Evolutionary conservation across 2,888 invertebrate species (phyloP).

Genomic region (Microctonus aethiopoides): DNA sequence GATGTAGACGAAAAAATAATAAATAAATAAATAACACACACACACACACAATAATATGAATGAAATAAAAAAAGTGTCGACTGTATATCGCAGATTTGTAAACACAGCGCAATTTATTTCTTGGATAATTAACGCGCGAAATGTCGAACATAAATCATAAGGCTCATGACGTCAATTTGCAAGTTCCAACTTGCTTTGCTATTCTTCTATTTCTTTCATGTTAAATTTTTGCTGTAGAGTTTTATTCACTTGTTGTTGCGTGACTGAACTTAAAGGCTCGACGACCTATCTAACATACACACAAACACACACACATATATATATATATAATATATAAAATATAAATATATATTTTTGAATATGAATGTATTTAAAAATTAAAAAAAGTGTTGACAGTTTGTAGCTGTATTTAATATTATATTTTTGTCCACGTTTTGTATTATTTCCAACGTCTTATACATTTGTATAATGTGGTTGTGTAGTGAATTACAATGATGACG

Average conservation of each 20-base stretch:
- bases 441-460: slow-evolving; percentile 37
- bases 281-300: background rate
- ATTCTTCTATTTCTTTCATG: background rate
- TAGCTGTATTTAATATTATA: slow-evolving; percentile 31
- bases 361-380: no score
- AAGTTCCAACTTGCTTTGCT: background rate
- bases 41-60: background rate
- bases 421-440: slow-evolving; percentile 36
- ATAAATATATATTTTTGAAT: no score
- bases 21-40: background rate
- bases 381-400: no score
- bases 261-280: slow-evolving; percentile 5
- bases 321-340: background rate
- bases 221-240: background rate
- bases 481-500: no score
- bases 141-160: background rate
- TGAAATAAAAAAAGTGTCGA: slow-evolving; percentile 3
- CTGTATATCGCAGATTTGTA: slow-evolving; percentile 8
- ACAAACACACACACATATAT: background rate
- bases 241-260: slow-evolving; percentile 2
- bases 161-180: background rate
- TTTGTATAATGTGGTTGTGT: slow-evolving; percentile 29
- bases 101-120: background rate
- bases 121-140: slow-evolving; percentile 4
- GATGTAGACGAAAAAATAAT: no score